Evolutionary conservation across 37 sponge, comb jelly and placozoan species (phyloP).

Genomic region (Eunapius fragilis): DNA sequence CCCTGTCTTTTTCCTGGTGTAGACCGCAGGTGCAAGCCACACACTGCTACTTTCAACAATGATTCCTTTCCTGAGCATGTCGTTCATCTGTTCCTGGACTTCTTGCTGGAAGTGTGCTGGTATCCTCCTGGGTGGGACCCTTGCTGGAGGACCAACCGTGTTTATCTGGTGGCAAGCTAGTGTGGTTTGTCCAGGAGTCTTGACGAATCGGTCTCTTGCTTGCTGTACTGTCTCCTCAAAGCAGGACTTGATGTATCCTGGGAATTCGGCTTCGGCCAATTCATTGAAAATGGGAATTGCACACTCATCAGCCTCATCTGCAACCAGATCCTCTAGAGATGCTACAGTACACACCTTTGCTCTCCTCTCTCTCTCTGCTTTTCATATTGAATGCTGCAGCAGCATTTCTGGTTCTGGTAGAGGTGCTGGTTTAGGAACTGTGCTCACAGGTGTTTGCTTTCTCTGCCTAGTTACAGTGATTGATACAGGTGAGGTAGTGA

Average conservation of each 20-base stretch:
- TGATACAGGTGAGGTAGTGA: no score
- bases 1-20: slow-evolving; percentile 50
- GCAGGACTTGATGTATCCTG: slow-evolving; percentile 3
- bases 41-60: slow-evolving; percentile 60
- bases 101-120: slow-evolving; percentile 63
- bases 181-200: no score
- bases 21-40: slow-evolving; percentile 74
- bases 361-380: slow-evolving; percentile 10
- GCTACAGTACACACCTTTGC: slow-evolving; percentile 41
- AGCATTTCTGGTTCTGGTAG: neutral
- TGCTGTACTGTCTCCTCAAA: slow-evolving; percentile 13
- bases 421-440: neutral
- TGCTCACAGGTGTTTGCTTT: no score
- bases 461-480: no score
- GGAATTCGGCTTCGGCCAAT: slow-evolving; percentile 4
- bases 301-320: slow-evolving; percentile 43
- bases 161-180: slow-evolving; percentile 29
- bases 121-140: slow-evolving; percentile 48
- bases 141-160: slow-evolving; percentile 36
- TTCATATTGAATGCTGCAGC: neutral
- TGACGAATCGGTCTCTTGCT: slow-evolving; percentile 34
- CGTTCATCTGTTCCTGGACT: slow-evolving; percentile 38
- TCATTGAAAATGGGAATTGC: slow-evolving; percentile 30
- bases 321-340: slow-evolving; percentile 1
- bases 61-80: slow-evolving; percentile 66